Percentiles rank a stretch among this genome's conserved stretches.
These are phyloP conservation scores for Chymomyza caudatula DNA, from an alignment of 2,888 invertebrate genomes.

Conservation along the genomic window DNA sequence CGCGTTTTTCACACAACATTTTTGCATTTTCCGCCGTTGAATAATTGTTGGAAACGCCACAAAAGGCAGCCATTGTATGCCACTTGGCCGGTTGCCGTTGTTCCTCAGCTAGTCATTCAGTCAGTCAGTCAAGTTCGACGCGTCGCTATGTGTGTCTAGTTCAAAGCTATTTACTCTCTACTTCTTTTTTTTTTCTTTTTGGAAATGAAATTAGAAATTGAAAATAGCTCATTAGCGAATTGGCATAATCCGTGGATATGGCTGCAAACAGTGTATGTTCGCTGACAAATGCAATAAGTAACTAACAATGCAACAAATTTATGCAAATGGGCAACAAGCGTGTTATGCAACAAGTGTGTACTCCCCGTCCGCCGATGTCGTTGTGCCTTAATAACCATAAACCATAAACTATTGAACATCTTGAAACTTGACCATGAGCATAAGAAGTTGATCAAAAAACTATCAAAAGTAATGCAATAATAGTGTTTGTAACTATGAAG, in stretches of 20 bases:
- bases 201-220: slow-evolving; percentile 75
- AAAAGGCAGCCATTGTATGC: slow-evolving; percentile 48
- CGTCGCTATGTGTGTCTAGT: neutral
- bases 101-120: slow-evolving; percentile 9
- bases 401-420: neutral
- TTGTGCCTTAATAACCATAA: neutral
- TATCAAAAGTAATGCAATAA: neutral
- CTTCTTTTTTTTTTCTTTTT: slow-evolving; percentile 39
- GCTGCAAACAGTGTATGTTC: slow-evolving; percentile 73
- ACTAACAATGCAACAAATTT: slow-evolving; percentile 1
- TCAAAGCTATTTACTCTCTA: neutral
- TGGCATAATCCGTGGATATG: slow-evolving; percentile 74
- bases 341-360: slow-evolving; percentile 32
- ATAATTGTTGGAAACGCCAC: slow-evolving; percentile 12
- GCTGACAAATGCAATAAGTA: neutral
- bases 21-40: slow-evolving; percentile 62
- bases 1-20: slow-evolving; percentile 62
- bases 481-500: neutral
- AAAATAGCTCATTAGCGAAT: slow-evolving; percentile 64
- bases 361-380: slow-evolving; percentile 11
- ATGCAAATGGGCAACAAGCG: slow-evolving; percentile 13
- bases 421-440: slow-evolving; percentile 22
- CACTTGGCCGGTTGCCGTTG: slow-evolving; percentile 43
- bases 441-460: neutral
- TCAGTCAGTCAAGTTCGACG: slow-evolving; percentile 14